Evolutionary conservation across 1,140 invertebrate species (phyloP), one percentile per base, ranked within the genome.

Genomic region (Agrilus planipennis): DNA sequence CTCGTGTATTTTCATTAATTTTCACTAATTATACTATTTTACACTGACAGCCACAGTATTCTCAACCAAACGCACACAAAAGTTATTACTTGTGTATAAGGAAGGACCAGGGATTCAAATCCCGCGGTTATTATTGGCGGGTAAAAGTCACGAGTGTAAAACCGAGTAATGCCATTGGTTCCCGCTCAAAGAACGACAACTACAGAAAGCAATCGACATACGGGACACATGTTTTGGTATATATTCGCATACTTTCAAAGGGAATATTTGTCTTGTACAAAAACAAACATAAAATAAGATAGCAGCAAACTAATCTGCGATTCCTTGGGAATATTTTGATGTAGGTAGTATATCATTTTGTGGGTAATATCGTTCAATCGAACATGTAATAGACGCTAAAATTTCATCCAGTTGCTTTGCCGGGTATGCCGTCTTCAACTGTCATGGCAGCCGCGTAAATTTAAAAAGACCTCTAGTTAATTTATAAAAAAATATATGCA

Each of bases 71-170:
- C 60, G 58, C 60, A 59, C 50, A 61, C 56, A 58, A 60, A 61
- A 57, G 43, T 58, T 50, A 45, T 50, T 50, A 42, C 51, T 47
- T 41, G 44, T 42, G 40, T 44, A 52, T 49, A 53, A 54, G 54
- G 51, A 50, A 52, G 51, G 53, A 60, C 55, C 58, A 52, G 54
- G 55, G 58, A 57, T 60, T 62, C 58, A 62, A 62, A 62, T 59
- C 50, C 44, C 41, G 25, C 35, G 41, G 39, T 44, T 22, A 4
- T 34, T 16, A 58, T 62, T 60, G 58, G 60, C 29, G 9, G 19
- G 20, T 39, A 16, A 16, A 34, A 39, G 51, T 59, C 56, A 58
- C 57, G 58, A 49, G 53, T 38, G 42, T 47, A 55, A 55, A 53
- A 52, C 53, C 55, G 53, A 46, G 38, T 20, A 29, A 3, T 27